Evolutionary conservation across 2,888 invertebrate species (phyloP).

Genomic region (Drosophila infuscata): DNA sequence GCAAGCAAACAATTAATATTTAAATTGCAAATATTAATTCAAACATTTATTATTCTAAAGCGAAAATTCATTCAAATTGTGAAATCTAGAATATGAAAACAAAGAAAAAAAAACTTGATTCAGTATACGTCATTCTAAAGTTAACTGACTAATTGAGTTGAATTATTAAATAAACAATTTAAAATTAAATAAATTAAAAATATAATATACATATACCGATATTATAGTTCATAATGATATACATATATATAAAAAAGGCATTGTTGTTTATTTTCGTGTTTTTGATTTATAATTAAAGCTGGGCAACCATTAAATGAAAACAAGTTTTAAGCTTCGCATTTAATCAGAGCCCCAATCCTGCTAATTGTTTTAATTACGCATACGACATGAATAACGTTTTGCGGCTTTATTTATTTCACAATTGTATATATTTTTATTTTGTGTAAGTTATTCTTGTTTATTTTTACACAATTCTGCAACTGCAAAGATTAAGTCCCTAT

Average conservation of each 20-base stretch:
- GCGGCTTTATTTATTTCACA: constrained; percentile 8
- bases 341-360: constrained; percentile 15
- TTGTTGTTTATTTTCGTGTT: constrained; percentile 3
- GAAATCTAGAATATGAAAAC: not conserved
- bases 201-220: not conserved
- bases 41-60: not conserved
- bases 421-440: constrained; percentile 1
- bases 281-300: constrained; percentile 28
- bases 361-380: constrained; percentile 45
- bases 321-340: constrained; percentile 20
- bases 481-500: constrained; percentile 14
- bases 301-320: constrained; percentile 18
- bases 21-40: not conserved
- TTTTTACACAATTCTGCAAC: constrained; percentile 5
- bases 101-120: not conserved
- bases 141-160: not conserved
- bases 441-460: not conserved
- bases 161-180: not conserved
- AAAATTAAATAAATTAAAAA: not conserved
- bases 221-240: not conserved
- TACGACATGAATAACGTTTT: constrained; percentile 24
- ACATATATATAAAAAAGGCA: not conserved
- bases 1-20: not conserved
- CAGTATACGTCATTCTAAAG: not conserved
- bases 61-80: not conserved